These are phyloP conservation scores for Carassius gibelio DNA, from an alignment of 2,113 vertebrate species.

Conservation along the genomic window DNA sequence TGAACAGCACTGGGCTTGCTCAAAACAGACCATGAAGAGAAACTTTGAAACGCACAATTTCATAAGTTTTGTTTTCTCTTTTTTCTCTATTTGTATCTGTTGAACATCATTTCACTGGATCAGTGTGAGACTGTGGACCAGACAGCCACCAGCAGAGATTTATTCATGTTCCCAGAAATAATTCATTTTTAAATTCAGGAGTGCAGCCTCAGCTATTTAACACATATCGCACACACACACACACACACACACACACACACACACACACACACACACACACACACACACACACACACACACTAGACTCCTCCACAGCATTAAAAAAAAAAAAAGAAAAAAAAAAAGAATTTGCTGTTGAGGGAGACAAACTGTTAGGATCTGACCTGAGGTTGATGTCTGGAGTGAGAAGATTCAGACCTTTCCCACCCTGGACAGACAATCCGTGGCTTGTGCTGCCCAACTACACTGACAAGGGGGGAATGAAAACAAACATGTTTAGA, in stretches of 20 bases:
- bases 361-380: conserved; percentile 60
- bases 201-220: conserved; percentile 1
- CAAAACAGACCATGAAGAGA: conserved; percentile 58
- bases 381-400: conserved; percentile 38
- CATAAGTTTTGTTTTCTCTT: conserved; percentile 59
- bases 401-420: conserved; percentile 30
- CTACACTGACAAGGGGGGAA: conserved; percentile 38
- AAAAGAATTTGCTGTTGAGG: conserved; percentile 65
- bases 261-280: conserved; percentile 32
- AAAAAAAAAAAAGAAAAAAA: too few relatives aligned
- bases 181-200: conserved; percentile 57
- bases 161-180: conserved; percentile 64
- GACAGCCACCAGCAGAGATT: conserved; percentile 69
- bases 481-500: conserved; percentile 42
- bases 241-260: conserved; percentile 38
- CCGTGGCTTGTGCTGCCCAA: conserved; percentile 58
- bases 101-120: conserved; percentile 73
- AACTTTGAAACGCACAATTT: conserved; percentile 62
- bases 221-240: not conserved
- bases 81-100: conserved; percentile 63
- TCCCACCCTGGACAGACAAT: conserved; percentile 54
- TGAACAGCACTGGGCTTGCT: conserved; percentile 56
- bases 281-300: conserved; percentile 41
- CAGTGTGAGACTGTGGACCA: conserved; percentile 65
- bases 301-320: conserved; percentile 35